These are phyloP conservation scores for Dryobota labecula DNA, from an alignment of 2,888 invertebrate species.

Conservation along the genomic window DNA sequence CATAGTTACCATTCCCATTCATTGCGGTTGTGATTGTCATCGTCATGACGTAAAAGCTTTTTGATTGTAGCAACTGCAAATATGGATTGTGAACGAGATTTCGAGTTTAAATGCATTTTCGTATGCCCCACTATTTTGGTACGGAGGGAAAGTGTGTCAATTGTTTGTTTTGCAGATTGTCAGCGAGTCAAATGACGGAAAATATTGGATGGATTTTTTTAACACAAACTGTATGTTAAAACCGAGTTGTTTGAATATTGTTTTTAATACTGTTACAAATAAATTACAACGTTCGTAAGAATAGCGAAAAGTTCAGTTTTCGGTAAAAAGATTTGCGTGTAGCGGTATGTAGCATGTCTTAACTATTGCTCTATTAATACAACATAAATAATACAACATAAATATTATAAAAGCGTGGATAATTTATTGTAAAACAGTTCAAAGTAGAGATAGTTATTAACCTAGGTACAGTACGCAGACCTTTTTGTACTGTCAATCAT, in stretches of 20 bases:
- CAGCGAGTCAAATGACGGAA: slow-evolving; percentile 31
- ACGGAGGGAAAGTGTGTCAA: slow-evolving; percentile 43
- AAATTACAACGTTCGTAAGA: background rate
- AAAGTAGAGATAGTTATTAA: background rate
- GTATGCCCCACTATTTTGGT: slow-evolving; percentile 18
- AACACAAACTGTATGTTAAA: background rate
- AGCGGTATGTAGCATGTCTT: too few species aligned
- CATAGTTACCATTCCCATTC: slow-evolving; percentile 12
- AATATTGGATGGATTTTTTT: slow-evolving; percentile 19
- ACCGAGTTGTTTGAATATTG: background rate
- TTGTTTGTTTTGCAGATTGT: slow-evolving; percentile 39
- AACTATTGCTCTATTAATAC: background rate
- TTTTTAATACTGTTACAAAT: background rate
- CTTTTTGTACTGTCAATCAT: background rate
- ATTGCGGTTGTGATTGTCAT: slow-evolving; percentile 33
- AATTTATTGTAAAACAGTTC: background rate
- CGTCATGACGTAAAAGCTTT: slow-evolving; percentile 60
- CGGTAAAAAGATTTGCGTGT: background rate
- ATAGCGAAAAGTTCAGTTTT: background rate
- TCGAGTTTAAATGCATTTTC: slow-evolving; percentile 52
- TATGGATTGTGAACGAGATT: slow-evolving; percentile 52
- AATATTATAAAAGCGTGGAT: background rate
- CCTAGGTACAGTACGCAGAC: background rate
- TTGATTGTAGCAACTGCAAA: slow-evolving; percentile 61
- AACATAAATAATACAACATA: background rate